These are phyloP conservation scores for Solen grandis DNA, from an alignment of 1,140 invertebrate genomes.

Conservation along the genomic window DNA sequence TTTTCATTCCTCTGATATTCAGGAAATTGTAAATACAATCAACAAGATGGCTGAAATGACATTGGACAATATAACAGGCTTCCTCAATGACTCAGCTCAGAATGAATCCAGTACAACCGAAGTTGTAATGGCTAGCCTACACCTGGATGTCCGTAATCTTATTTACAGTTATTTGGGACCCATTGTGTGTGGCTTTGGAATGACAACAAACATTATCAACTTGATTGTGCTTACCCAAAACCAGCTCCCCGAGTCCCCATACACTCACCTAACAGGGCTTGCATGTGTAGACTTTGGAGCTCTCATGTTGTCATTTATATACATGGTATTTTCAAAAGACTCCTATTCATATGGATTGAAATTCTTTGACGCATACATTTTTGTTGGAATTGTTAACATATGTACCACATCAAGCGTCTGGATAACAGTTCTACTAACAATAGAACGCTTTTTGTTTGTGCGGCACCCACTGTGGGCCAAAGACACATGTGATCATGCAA, in stretches of 20 bases:
- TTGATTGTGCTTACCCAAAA: conserved; percentile 72
- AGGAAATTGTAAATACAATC: no score
- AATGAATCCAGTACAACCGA: background rate
- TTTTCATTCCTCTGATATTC: no score
- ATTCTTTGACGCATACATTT: conserved; percentile 71
- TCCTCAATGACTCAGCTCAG: background rate
- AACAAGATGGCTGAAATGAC: no score
- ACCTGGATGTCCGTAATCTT: conserved; percentile 10
- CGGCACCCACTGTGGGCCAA: conserved; percentile 73
- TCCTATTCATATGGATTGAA: conserved; percentile 64
- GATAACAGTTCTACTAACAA: conserved; percentile 74
- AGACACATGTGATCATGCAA: conserved; percentile 67
- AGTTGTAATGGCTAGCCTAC: background rate
- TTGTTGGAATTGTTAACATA: conserved; percentile 72
- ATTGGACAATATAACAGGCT: background rate
- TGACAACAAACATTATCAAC: conserved; percentile 77
- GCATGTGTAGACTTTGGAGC: conserved; percentile 71
- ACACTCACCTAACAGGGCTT: conserved; percentile 75
- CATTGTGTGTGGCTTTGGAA: conserved; percentile 74
- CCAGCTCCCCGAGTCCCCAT: conserved; percentile 75
- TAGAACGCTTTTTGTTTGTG: conserved; percentile 75
- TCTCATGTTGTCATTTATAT: conserved; percentile 68
- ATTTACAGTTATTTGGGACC: conserved; percentile 70
- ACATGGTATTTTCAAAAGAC: conserved; percentile 63
- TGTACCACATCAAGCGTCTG: conserved; percentile 73